These are phyloP conservation scores for Perdita meconis DNA, from an alignment of 2,888 invertebrate genomes.

Conservation along the genomic window DNA sequence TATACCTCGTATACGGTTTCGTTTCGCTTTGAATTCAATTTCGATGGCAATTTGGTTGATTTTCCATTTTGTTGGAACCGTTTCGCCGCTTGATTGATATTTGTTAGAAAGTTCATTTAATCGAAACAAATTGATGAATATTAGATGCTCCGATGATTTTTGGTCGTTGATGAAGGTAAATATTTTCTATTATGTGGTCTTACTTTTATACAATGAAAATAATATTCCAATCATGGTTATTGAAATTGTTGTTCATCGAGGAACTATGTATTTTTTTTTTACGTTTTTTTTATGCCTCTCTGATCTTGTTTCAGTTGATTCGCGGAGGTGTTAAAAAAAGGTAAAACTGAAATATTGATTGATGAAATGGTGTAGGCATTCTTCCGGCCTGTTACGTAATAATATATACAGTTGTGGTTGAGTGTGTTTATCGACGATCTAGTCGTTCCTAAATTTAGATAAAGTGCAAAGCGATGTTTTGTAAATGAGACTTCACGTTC, in stretches of 20 bases:
- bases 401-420: neutral
- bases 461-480: neutral
- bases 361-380: neutral
- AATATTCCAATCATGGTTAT: too few relatives aligned
- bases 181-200: too few relatives aligned
- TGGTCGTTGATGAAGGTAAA: too few relatives aligned
- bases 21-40: constrained; percentile 33
- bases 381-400: neutral
- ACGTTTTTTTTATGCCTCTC: too few relatives aligned
- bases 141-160: neutral
- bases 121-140: neutral
- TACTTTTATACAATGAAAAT: too few relatives aligned
- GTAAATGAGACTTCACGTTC: neutral
- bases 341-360: neutral
- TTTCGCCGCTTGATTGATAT: neutral
- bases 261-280: too few relatives aligned
- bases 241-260: too few relatives aligned
- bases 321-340: neutral
- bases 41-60: constrained; percentile 13
- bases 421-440: constrained; percentile 12
- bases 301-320: too few relatives aligned
- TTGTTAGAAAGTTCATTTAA: neutral
- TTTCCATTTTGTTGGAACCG: constrained; percentile 23
- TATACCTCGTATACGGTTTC: constrained; percentile 15
- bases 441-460: constrained; percentile 11